Evolutionary conservation across 92 coral and sea anemone species (phyloP), one percentile per base, ranked within the genome.

Genomic region (Phenganax subtilis): DNA sequence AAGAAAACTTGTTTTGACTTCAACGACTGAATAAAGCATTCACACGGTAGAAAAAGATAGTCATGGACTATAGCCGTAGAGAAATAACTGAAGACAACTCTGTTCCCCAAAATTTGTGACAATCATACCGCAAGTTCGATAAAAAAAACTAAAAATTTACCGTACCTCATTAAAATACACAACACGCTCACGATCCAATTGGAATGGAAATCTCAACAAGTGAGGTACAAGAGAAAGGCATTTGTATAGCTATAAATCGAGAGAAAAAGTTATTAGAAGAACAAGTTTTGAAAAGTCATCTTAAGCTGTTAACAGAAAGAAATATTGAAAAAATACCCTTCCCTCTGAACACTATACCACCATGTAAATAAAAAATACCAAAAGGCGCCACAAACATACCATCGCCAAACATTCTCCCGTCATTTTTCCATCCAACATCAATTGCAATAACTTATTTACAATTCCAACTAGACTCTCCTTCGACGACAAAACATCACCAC

Each of bases 201-300:
- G 15, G 73, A 72, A 79, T 28, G 83, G 83, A 79, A 79, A 79
- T 74, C 31, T 64, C 74, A 79, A 51, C n/a, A 44, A 79, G 15
- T 56, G 74, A 29, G 74, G 74, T 20, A 64, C 83, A 63, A 63
- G 74, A 47, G 83, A 79, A 47, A 79, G 83, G 53, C 83, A 79
- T 69, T 79, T 79, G 71, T 63, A 79, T 7, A 79, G 73, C 83
- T 79, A 54, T 12, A 54, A 63, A 9, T 0, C 27, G 29, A 29
- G 63, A 51, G 15, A 16, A 6, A 76, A 60, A 12, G 7, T 61
- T 61, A 61, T 37, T 37, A 37, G 47, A 37, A 37, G 47, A 37
- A 37, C 5, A 37, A 37, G 47, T 37, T 37, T 37, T 2, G 5
- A 37, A 37, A 37, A 5, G 2, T 37, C 47, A 37, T 37, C 47